Conservation (phyloP, 2,113 vertebrate species). For the Tetrao urogallus region DNA sequence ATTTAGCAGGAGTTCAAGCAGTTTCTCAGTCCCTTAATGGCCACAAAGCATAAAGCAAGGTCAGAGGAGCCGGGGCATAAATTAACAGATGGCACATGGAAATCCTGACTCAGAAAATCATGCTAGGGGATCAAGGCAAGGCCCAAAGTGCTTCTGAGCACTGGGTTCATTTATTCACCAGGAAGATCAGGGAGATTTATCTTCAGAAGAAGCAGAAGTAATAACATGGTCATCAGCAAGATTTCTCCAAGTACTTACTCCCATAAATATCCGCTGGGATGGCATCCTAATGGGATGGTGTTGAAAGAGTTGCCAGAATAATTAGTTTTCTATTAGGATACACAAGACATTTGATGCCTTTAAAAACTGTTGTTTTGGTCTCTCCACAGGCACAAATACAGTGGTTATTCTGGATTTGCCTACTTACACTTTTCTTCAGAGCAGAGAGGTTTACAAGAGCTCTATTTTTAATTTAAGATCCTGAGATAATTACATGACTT, state of each 20-base stretch:
- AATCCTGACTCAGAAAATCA: not conserved
- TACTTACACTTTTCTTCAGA: not conserved
- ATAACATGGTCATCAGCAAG: not conserved
- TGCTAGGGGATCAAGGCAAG: not conserved
- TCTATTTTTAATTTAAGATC: not conserved
- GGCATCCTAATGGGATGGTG: not conserved
- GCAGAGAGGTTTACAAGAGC: not conserved
- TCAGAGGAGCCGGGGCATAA: not conserved
- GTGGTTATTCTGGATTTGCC: not conserved
- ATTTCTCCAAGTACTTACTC: not conserved
- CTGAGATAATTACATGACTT: slow-evolving; percentile 10
- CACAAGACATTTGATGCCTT: not conserved
- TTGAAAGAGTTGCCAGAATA: not conserved
- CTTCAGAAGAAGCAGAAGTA: not conserved
- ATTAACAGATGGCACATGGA: not conserved
- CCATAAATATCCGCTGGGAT: not conserved
- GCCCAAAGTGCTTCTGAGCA: not conserved
- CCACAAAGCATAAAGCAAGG: not conserved
- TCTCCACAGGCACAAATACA: not conserved
- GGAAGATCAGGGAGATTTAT: not conserved
- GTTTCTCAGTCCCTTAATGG: not conserved
- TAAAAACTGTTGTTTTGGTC: not conserved
- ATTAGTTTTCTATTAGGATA: not conserved
- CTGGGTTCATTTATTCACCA: not conserved
- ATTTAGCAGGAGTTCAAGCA: not conserved